A percentile compares a stretch with the other conserved stretches of the same genome.
Conservation (phyloP, 2,797 vertebrate species). For the Odontamblyopus lacepedii region DNA sequence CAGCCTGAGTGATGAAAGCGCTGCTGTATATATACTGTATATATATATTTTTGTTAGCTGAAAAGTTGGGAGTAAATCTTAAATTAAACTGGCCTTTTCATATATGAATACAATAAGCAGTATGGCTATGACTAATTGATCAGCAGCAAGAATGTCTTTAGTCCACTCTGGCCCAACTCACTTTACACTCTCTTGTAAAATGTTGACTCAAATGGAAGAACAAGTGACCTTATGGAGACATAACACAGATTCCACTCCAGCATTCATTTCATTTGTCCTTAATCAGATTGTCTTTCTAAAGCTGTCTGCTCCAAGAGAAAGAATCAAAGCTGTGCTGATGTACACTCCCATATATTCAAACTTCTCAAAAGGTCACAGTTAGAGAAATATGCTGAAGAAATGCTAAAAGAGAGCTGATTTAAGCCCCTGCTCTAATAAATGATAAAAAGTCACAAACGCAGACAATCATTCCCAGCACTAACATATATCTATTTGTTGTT, state of each 20-base stretch:
- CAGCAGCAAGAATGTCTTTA: too few species aligned
- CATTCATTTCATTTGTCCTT: conserved; percentile 5
- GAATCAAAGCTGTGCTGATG: conserved; percentile 32
- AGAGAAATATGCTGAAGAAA: conserved; percentile 15
- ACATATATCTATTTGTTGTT: too few species aligned
- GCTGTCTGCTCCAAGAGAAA: conserved; percentile 23
- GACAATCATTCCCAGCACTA: too few species aligned
- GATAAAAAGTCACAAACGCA: neutral
- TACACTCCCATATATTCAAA: conserved; percentile 39
- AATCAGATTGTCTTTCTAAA: conserved; percentile 25
- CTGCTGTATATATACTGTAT: too few species aligned
- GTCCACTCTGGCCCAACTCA: too few species aligned
- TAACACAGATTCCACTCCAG: conserved; percentile 2
- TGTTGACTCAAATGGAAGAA: conserved; percentile 3
- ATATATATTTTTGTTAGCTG: too few species aligned
- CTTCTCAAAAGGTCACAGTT: conserved; percentile 44
- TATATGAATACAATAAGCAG: too few species aligned
- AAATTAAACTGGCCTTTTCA: too few species aligned
- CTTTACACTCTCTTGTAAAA: too few species aligned
- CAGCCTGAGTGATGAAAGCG: too few species aligned
- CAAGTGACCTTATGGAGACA: conserved; percentile 8
- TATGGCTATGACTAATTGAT: too few species aligned
- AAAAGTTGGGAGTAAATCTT: too few species aligned
- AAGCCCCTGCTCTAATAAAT: neutral
- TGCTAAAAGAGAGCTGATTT: neutral